Conservation (phyloP, 2,797 vertebrate genomes). For the Myotis vivesi region DNA sequence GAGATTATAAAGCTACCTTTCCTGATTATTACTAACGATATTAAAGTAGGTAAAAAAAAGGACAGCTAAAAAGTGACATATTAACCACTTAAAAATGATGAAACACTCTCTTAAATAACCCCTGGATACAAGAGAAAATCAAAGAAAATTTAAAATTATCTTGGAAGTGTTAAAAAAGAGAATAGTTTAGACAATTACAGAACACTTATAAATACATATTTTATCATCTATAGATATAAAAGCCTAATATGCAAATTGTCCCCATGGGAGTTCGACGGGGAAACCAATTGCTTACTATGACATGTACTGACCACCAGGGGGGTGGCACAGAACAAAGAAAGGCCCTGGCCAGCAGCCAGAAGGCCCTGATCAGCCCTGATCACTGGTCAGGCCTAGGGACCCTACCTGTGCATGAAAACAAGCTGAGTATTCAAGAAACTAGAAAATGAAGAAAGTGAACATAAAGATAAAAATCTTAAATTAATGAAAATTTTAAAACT, state of each 20-base stretch:
- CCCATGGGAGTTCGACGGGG: too few species aligned
- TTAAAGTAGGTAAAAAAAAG: not conserved
- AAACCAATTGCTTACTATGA: too few species aligned
- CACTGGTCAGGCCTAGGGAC: too few species aligned
- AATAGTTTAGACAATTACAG: not conserved
- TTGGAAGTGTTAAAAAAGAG: not conserved
- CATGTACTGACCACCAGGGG: rapidly evolving
- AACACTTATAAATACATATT: not conserved
- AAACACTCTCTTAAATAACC: not conserved
- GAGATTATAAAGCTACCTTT: not conserved
- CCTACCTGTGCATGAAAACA: not conserved
- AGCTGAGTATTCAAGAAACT: slow-evolving; percentile 1
- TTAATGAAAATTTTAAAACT: not conserved
- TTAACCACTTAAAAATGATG: not conserved
- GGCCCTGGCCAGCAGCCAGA: too few species aligned
- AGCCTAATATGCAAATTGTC: too few species aligned
- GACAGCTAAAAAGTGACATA: not conserved
- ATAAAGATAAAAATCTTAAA: not conserved
- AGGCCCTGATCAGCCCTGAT: too few species aligned
- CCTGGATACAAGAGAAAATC: not conserved
- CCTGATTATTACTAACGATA: not conserved
- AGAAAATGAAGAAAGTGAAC: not conserved
- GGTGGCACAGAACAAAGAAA: too few species aligned
- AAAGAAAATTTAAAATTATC: not conserved
- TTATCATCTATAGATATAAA: not conserved